phyloP scores from a whole-genome alignment of 2,888 invertebrate genomes.

The Endotricha flammealis region DNA sequence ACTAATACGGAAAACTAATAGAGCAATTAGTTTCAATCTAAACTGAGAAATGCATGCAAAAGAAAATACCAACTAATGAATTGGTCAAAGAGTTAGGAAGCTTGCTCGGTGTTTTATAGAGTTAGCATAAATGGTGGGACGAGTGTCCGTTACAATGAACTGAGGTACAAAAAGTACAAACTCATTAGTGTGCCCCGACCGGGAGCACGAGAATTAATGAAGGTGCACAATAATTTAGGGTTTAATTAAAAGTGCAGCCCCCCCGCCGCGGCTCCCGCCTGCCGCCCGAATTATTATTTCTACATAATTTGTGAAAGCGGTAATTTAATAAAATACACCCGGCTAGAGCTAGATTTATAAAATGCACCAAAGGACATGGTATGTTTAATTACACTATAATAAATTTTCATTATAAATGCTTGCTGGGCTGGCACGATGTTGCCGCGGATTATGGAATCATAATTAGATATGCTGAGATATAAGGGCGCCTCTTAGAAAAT shows the following conservation, averaged over 20 bases:
- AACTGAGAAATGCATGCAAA: neutral
- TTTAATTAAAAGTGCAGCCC: slow-evolving; percentile 76
- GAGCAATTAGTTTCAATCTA: neutral
- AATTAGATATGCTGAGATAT: too few relatives aligned
- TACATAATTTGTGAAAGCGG: slow-evolving; percentile 72
- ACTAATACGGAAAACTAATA: neutral
- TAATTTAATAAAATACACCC: slow-evolving; percentile 70
- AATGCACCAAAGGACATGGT: slow-evolving; percentile 1
- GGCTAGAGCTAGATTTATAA: slow-evolving; percentile 15
- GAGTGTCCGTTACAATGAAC: slow-evolving; percentile 2
- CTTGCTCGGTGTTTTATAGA: neutral
- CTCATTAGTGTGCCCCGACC: slow-evolving; percentile 70
- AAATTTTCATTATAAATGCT: neutral
- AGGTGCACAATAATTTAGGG: slow-evolving; percentile 78
- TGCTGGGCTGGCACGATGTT: too few relatives aligned
- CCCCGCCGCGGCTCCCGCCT: slow-evolving; percentile 59
- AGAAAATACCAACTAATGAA: neutral
- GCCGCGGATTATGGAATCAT: too few relatives aligned
- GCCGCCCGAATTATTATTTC: slow-evolving; percentile 59
- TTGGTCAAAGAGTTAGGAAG: neutral
- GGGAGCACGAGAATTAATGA: slow-evolving; percentile 74
- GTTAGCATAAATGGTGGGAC: neutral
- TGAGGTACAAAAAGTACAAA: slow-evolving; percentile 64
- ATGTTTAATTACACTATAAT: neutral
- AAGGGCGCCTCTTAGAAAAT: too few relatives aligned